Evolutionary conservation across 2,797 vertebrate species (phyloP).

Genomic region (Hephaestus fuliginosus): DNA sequence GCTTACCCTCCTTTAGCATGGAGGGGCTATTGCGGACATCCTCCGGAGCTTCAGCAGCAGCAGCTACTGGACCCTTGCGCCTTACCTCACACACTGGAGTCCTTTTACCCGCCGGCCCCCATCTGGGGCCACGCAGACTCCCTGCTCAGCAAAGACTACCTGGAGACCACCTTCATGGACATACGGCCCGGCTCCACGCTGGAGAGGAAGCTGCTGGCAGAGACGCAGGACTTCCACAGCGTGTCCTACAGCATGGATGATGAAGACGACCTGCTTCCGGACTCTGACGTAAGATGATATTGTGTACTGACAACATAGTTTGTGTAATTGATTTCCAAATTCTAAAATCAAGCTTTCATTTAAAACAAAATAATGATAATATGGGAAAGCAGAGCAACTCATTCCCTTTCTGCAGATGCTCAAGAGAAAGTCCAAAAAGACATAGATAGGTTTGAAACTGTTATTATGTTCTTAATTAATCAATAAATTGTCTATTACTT

Average conservation of each 20-base stretch:
- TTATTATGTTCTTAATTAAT: not conserved
- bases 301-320: not conserved
- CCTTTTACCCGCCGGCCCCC: conserved; percentile 78
- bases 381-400: not conserved
- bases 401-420: not conserved
- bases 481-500: not conserved
- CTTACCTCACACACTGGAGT: conserved; percentile 84
- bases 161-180: conserved; percentile 90
- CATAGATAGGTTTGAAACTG: not conserved
- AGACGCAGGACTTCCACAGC: conserved; percentile 86
- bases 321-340: not conserved
- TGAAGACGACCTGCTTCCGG: conserved; percentile 87
- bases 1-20: conserved; percentile 79
- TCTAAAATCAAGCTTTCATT: not conserved
- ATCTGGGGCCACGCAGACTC: conserved; percentile 84
- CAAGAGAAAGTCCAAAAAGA: not conserved
- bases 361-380: not conserved
- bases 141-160: conserved; percentile 86
- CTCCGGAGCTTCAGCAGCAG: conserved; percentile 81
- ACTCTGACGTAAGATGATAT: conserved; percentile 82
- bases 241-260: conserved; percentile 88
- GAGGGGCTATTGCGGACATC: conserved; percentile 80
- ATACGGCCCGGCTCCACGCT: conserved; percentile 80
- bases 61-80: conserved; percentile 88
- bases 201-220: conserved; percentile 85